Base-by-base conservation (phyloP, 2,888 invertebrate species). In the Lithosia quadra region DNA sequence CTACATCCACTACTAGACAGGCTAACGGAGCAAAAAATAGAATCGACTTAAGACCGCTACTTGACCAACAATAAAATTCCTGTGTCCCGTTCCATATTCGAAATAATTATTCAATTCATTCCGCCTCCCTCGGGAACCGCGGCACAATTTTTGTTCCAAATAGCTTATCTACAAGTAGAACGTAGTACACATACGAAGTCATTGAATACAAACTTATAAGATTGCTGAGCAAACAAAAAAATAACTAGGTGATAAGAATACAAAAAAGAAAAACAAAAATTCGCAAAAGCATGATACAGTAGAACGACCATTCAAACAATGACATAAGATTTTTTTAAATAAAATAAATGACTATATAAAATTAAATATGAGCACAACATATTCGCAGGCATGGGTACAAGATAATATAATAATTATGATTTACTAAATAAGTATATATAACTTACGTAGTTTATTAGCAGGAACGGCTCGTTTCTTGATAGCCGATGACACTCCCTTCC, bases 401-500 rank as follows among this genome's bases (percentile, higher is more conserved):
- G 3, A 57, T 15, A 62, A 13, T 11, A 66, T 28, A 55, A 68
- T n/a, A n/a, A n/a, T n/a, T n/a, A n/a, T n/a, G n/a, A n/a, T n/a
- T n/a, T n/a, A n/a, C n/a, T n/a, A n/a, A n/a, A n/a, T n/a, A n/a
- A n/a, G n/a, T n/a, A n/a, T n/a, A 13, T 11, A 66, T 28, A 55
- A 68, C 68, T 68, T 64, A 68, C 68, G 24, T 39, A 64, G 21
- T 22, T 28, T 39, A 39, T 64, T 64, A 1, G 15, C 21, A 60
- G 68, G 39, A 0, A 21, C 15, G 7, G 22, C 36, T n/a, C 22
- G 59, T 63, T 28, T 63, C 3, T 34, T 28, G 13, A 10, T 33
- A 3, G 21, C 24, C n/a, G 53, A 10, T 33, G 58, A 21, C 8
- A 18, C 21, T 53, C 49, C 49, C 33, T 53, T 53, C 2, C 24